These are phyloP conservation scores for Schizopygopsis malacanthus DNA, from an alignment of 2,797 vertebrate species.

Conservation along the genomic window DNA sequence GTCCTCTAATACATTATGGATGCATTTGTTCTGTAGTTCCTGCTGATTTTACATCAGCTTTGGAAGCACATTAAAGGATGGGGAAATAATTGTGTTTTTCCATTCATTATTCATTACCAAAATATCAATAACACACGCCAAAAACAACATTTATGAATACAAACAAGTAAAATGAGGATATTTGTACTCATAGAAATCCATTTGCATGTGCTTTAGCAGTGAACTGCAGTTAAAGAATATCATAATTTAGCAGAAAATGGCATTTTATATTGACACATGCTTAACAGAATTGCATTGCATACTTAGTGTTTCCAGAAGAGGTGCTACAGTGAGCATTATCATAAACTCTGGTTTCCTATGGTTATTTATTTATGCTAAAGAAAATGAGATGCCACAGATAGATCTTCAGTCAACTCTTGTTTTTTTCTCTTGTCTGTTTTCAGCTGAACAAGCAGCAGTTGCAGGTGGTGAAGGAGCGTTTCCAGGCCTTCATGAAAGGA, in stretches of 20 bases:
- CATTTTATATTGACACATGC: neutral
- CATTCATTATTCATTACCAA: constrained; percentile 9
- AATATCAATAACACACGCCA: neutral
- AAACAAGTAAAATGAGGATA: neutral
- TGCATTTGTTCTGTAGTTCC: constrained; percentile 5
- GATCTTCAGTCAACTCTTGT: neutral
- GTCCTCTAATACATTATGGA: constrained; percentile 1
- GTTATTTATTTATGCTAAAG: neutral
- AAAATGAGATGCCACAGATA: neutral
- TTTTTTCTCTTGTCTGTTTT: constrained; percentile 7
- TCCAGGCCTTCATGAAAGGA: constrained; percentile 91
- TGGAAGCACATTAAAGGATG: constrained; percentile 19
- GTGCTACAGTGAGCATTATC: neutral
- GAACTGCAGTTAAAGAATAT: neutral
- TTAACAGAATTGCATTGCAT: neutral
- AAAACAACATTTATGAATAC: constrained; percentile 11
- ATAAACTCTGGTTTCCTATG: neutral
- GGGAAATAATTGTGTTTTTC: constrained; percentile 16
- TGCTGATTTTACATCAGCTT: constrained; percentile 19
- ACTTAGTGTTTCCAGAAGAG: neutral
- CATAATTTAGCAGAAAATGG: neutral
- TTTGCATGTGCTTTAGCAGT: neutral
- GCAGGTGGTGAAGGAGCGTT: constrained; percentile 89
- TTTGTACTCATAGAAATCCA: constrained; percentile 1
- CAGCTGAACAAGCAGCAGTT: constrained; percentile 97